Base-by-base conservation (phyloP, 1,140 invertebrate species). In the Hestina assimilis region DNA sequence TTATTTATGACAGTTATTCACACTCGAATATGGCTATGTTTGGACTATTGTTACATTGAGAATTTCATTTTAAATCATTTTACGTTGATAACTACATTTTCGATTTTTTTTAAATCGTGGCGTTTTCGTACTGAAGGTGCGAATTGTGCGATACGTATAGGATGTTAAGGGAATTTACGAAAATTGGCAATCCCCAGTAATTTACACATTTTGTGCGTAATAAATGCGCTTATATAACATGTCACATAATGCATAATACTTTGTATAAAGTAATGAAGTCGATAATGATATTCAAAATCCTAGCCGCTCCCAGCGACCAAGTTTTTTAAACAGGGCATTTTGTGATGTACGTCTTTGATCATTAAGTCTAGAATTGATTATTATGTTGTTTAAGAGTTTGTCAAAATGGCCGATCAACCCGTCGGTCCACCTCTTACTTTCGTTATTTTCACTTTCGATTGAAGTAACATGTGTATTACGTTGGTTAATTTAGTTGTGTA, bases 381-480 rank as follows among this genome's bases (percentile, higher is more conserved):
- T 29, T 20, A 43, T 53, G 42, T n/a, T 6, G 33, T 11, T 19
- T 17, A 38, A 14, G 19, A 17, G 43, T 83, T 76, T 60, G 67
- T 68, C 71, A 72, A 81, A 66, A 79, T 75, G 68, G 66, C 70
- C 61, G 52, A 69, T 67, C 45, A 57, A 72, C 73, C 61, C 61
- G 74, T 72, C 59, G 47, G 65, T 76, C 72, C 69, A 69, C 75
- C 75, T 81, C 69, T 86, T 83, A 86, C 83, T 86, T 85, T 85
- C 80, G 69, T 70, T 83, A 75, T 70, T 86, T 83, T 86, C 79
- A 86, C 83, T 86, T 83, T 86, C 80, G 62, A 75, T 77, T 17
- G 53, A 45, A 72, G 75, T 69, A 71, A 79, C 72, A 64, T 59
- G 59, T 71, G 51, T 45, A 45, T 69, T 70, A 59, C 57, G 64